These are phyloP conservation scores for Platycheirus rosarum DNA, from an alignment of 2,888 invertebrate species.

Conservation along the genomic window DNA sequence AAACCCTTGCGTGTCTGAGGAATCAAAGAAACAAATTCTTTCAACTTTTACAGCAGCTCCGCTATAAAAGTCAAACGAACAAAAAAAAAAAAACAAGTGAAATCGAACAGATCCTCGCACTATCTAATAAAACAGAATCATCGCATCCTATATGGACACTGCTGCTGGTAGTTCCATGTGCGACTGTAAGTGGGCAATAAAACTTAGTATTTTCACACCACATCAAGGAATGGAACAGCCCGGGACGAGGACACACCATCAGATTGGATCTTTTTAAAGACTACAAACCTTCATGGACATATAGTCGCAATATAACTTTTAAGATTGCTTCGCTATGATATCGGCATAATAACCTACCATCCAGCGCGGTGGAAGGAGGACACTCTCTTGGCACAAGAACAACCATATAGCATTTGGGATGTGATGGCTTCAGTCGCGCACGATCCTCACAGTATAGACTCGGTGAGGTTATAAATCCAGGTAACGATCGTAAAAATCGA, in stretches of 20 bases:
- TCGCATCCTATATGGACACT: slow-evolving; percentile 2
- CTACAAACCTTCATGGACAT: no score
- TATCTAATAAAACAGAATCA: slow-evolving; percentile 71
- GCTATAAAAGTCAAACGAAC: slow-evolving; percentile 27
- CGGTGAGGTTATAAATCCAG: slow-evolving; percentile 63
- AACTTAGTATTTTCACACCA: slow-evolving; percentile 74
- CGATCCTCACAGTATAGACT: slow-evolving; percentile 4
- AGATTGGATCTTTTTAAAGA: slow-evolving; percentile 58
- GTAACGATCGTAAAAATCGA: slow-evolving; percentile 73
- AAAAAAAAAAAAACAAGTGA: slow-evolving; percentile 31
- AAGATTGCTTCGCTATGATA: slow-evolving; percentile 61
- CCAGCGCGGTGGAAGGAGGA: slow-evolving; percentile 21
- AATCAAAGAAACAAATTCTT: slow-evolving; percentile 25
- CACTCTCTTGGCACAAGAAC: slow-evolving; percentile 27
- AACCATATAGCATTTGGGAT: slow-evolving; percentile 23
- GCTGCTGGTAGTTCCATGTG: slow-evolving; percentile 36
- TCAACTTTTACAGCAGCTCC: slow-evolving; percentile 54
- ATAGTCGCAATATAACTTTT: slow-evolving; percentile 57
- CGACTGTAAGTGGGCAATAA: slow-evolving; percentile 71
- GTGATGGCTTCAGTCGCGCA: slow-evolving; percentile 1
- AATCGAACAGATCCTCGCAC: slow-evolving; percentile 49
- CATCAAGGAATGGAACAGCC: slow-evolving; percentile 32
- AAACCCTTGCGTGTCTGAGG: slow-evolving; percentile 64
- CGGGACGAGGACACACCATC: slow-evolving; percentile 19
- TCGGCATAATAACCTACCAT: not conserved